Evolutionary conservation across 2,797 vertebrate genomes (phyloP), one percentile per base, ranked within the genome.

Genomic region (Myoxocephalus aenaeus): DNA sequence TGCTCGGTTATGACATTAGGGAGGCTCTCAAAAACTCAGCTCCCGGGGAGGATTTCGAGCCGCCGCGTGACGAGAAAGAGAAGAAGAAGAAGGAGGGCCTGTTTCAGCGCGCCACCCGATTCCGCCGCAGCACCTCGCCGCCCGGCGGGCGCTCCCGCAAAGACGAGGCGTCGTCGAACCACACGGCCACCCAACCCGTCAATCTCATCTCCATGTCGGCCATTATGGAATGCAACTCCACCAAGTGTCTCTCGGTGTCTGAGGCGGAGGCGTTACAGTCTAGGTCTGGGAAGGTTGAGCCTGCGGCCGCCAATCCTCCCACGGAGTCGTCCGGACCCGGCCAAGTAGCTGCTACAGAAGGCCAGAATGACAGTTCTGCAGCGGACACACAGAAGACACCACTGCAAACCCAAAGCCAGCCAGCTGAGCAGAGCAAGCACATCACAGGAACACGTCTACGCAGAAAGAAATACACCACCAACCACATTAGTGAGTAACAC

Each of bases 21-120:
- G 96, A 97, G 73, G 93, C 96, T 2, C 92, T 94, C 8, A 95
- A 91, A 70, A 89, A 75, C 87, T 83, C 91, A 0, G 14, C 80
- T 1, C 77, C 81, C 2, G 67, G 80, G 0, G 96, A 97, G 2
- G 97, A 96, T 1, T 75, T 84, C 0, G 96, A 97, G 57, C 93
- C 91, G 0, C 88, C 74, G 18, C 90, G 94, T 1, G 94, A 96
- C 77, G 96, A 96, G 83, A 95, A 95, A 67, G 96, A 95, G 77
- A 96, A 95, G 93, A 97, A 96, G 90, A 97, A 96, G 69, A 95
- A 95, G 27, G 97, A 98, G 70, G 95, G 96, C 5, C 82, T 96
- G 75, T 97, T 97, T 80, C 98, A 96, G 82, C 93, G 96, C 0
- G 96, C 96, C 2, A 95, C 97, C 0, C 94, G 96, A 34, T 96